Evolutionary conservation across 23 tunicate genomes (phyloP).

Genomic region (Phallusia fumigata): DNA sequence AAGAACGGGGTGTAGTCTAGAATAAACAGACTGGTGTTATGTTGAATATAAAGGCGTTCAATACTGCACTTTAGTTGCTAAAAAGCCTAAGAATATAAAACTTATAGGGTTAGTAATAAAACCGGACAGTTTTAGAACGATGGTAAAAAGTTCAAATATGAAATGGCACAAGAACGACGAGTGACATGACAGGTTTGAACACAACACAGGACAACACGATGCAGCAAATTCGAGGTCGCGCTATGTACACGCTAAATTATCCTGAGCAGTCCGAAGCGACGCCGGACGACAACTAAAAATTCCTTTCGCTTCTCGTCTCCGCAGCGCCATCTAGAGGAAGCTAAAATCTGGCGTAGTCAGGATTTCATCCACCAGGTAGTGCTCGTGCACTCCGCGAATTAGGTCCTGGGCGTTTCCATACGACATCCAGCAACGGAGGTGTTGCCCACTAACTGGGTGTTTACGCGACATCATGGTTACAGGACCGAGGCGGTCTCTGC

Average conservation of each 20-base stretch:
- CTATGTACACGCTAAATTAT: constrained; percentile 1
- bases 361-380: constrained; percentile 27
- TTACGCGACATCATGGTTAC: constrained; percentile 7
- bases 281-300: not conserved
- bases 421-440: constrained; percentile 23
- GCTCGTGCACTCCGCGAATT: constrained; percentile 21
- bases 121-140: no score
- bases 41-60: no score
- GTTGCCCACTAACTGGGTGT: constrained; percentile 14
- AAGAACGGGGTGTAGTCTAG: no score
- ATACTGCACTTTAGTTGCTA: no score
- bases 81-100: no score
- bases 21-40: no score
- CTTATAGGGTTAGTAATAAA: no score
- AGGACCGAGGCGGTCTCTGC: constrained; percentile 16
- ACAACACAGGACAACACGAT: no score
- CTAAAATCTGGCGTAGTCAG: not conserved
- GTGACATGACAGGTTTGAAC: no score
- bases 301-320: not conserved
- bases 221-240: no score
- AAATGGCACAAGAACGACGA: no score
- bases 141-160: no score
- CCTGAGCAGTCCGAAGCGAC: not conserved
- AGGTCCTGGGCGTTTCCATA: constrained; percentile 19
- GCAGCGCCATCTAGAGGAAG: constrained; percentile 12